Base-by-base conservation (phyloP, 2,113 vertebrate species). In the Larimichthys polyactis region DNA sequence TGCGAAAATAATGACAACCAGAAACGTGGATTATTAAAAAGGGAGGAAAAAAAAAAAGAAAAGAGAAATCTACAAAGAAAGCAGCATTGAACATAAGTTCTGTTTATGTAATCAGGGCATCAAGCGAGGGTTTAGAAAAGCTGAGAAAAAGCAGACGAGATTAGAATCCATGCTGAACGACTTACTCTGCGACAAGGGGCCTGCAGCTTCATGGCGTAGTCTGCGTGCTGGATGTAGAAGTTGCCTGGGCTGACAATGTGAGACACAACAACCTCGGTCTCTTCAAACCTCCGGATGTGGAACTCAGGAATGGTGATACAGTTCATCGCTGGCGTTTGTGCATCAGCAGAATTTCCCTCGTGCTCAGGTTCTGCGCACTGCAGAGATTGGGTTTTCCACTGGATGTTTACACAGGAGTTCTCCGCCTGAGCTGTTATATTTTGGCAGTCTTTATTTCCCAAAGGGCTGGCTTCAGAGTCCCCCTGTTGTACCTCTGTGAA, bases 171-270 rank as follows among this genome's bases (percentile, higher is more conserved):
- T 59, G 62, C 71, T 54, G 29, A 80, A 70, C 3, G 16, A 90
- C 92, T 94, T 79, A 95, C 95, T 82, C 68, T 75, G 86, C 59
- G 72, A 78, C 24, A 19, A 91, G 79, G 79, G 55, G 87, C 88
- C 75, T 88, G 89, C 71, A 93, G 81, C 69, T 88, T 90, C 19
- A 79, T 17, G 44, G 9, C 29, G 46, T 81, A 64, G 65, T 90
- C 87, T 15, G 86, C 57, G 2, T 87, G 90, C 57, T 95, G 95
- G 64, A 96, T 84, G 84, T 91, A 94, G 83, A 96, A 95, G 79
- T 84, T 68, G 29, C 91, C 74, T 7, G 94, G 95, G 49, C 62
- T 90, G 57, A 92, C 71, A 15, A 93, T 57, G 65, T 94, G 92
- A 48, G 93, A 94, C 49, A 94, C 93, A 0, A 94, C 85, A 51